Percentiles rank a stretch among this genome's conserved stretches.
These are phyloP conservation scores for Anoplopoma fimbria DNA, from an alignment of 2,113 vertebrate genomes.

Conservation along the genomic window DNA sequence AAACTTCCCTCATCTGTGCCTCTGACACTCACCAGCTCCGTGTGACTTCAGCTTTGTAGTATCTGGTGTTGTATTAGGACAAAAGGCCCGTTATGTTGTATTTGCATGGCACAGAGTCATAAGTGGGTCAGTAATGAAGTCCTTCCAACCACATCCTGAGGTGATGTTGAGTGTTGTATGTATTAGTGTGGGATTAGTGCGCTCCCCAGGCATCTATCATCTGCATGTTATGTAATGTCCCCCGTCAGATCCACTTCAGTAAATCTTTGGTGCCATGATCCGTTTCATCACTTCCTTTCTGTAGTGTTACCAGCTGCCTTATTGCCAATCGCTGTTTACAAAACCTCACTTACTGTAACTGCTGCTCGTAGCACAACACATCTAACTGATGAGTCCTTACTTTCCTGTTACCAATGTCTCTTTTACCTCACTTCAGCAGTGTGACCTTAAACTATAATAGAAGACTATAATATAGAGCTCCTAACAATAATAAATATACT, in stretches of 20 bases:
- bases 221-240: constrained; percentile 42
- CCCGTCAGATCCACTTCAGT: constrained; percentile 15
- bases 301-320: constrained; percentile 70
- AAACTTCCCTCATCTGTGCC: constrained; percentile 20
- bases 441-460: constrained; percentile 27
- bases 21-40: constrained; percentile 58
- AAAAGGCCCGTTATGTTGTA: constrained; percentile 23
- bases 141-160: constrained; percentile 12
- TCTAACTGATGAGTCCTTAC: not conserved
- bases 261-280: constrained; percentile 36
- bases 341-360: constrained; percentile 54
- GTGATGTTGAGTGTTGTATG: not conserved
- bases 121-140: constrained; percentile 32
- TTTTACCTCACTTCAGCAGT: constrained; percentile 34
- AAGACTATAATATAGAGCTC: constrained; percentile 2
- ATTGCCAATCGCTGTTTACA: constrained; percentile 66
- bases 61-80: constrained; percentile 18
- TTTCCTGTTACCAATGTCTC: constrained; percentile 18
- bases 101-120: constrained; percentile 55
- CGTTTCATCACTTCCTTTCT: constrained; percentile 50
- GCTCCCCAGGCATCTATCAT: not conserved
- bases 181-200: not conserved
- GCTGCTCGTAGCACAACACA: constrained; percentile 50
- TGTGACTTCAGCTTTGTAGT: constrained; percentile 35
- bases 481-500: not conserved